phyloP scores from a whole-genome alignment of 2,113 vertebrate genomes.

The Pterocles gutturalis region DNA sequence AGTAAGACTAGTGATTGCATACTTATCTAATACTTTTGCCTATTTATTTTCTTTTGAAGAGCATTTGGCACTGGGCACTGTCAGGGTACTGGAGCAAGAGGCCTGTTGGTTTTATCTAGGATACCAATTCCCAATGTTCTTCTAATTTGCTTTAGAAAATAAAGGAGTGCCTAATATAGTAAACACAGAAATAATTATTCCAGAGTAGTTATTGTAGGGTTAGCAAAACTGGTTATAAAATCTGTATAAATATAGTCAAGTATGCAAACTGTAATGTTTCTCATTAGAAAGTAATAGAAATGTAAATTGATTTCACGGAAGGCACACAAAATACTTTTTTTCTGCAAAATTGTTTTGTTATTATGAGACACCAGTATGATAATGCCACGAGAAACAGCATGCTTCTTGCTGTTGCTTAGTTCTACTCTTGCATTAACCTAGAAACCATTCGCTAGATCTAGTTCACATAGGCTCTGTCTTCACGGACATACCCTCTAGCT shows the following conservation, averaged over 20 bases:
- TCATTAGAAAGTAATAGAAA: conserved; percentile 45
- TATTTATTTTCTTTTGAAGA: conserved; percentile 13
- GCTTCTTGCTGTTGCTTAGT: not conserved
- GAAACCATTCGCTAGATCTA: not conserved
- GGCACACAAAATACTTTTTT: not conserved
- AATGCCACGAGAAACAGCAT: not conserved
- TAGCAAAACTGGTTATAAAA: conserved; percentile 29
- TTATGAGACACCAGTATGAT: not conserved
- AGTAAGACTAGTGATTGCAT: not conserved
- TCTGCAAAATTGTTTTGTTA: not conserved
- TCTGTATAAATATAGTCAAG: not conserved
- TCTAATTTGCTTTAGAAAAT: conserved; percentile 15
- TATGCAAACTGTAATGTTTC: conserved; percentile 16
- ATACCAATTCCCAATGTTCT: not conserved
- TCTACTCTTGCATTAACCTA: not conserved
- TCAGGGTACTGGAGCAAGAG: not conserved
- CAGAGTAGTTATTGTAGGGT: not conserved
- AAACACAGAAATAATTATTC: not conserved
- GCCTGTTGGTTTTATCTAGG: not conserved
- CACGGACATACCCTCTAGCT: not conserved
- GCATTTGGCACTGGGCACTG: not conserved
- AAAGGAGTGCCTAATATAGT: not conserved
- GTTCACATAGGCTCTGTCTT: not conserved
- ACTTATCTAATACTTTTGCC: not conserved
- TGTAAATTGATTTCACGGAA: conserved; percentile 37